phyloP scores from a whole-genome alignment of 2,888 invertebrate species.

The Cryptocephalus primarius region DNA sequence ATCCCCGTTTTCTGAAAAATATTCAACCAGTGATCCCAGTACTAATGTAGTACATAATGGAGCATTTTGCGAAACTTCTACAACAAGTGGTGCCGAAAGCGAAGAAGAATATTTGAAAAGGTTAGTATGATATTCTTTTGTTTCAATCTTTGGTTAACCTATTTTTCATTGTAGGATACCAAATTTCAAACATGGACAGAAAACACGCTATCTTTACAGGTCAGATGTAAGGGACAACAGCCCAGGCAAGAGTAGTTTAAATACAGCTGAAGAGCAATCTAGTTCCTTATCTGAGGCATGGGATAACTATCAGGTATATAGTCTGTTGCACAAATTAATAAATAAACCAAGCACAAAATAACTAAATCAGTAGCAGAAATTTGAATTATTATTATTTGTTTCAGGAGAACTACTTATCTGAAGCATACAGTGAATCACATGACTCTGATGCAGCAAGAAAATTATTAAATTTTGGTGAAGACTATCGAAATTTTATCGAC shows the following conservation, averaged over 20 bases:
- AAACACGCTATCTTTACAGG: slow-evolving; percentile 28
- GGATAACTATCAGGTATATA: slow-evolving; percentile 81
- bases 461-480: slow-evolving; percentile 78
- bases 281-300: slow-evolving; percentile 87
- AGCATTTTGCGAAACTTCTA: slow-evolving; percentile 46
- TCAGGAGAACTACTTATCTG: slow-evolving; percentile 85
- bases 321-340: background rate
- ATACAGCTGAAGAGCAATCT: slow-evolving; percentile 61
- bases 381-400: slow-evolving; percentile 11
- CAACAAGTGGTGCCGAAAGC: slow-evolving; percentile 56
- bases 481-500: slow-evolving; percentile 80
- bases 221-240: slow-evolving; percentile 32
- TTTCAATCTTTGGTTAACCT: background rate
- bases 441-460: slow-evolving; percentile 78
- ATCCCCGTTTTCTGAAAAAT: slow-evolving; percentile 35
- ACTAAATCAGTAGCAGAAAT: no score
- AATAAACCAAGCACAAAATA: no score
- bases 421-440: slow-evolving; percentile 77
- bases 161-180: slow-evolving; percentile 35
- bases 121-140: background rate
- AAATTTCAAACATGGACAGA: slow-evolving; percentile 54
- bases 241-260: slow-evolving; percentile 44
- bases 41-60: slow-evolving; percentile 28
- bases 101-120: slow-evolving; percentile 42
- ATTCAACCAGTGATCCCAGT: slow-evolving; percentile 53